Percentiles rank a stretch among this genome's conserved stretches.
phyloP scores from a whole-genome alignment of 2,888 invertebrate genomes.

The Alsophila aescularia region DNA sequence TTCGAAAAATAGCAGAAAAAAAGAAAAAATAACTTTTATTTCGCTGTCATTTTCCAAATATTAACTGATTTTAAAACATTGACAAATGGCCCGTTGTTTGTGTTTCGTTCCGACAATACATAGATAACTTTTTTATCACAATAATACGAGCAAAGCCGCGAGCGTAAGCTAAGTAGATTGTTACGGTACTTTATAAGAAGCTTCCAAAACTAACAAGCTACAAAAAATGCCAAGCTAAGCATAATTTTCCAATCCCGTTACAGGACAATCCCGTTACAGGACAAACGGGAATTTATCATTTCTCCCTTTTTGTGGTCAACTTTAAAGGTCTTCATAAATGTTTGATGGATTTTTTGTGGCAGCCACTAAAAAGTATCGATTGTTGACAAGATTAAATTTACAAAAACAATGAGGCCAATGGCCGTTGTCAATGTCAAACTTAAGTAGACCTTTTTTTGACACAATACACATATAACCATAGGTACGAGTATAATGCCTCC shows the following conservation, averaged over 20 bases:
- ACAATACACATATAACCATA: too few species aligned
- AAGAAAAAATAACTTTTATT: too few species aligned
- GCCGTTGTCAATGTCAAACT: conserved; percentile 10
- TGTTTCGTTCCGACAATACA: too few species aligned
- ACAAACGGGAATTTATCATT: conserved; percentile 30
- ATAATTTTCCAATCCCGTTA: conserved; percentile 71
- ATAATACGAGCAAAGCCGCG: too few species aligned
- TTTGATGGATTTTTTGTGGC: conserved; percentile 66
- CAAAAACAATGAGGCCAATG: conserved; percentile 1
- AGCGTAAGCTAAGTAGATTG: too few species aligned
- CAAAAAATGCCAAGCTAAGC: conserved; percentile 36
- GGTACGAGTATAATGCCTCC: too few species aligned
- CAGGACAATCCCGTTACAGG: conserved; percentile 20
- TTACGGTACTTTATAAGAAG: conserved; percentile 2
- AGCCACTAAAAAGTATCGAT: conserved; percentile 36
- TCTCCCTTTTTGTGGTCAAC: conserved; percentile 71
- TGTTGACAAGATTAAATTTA: conserved; percentile 8
- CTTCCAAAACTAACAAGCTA: not conserved
- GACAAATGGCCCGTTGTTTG: too few species aligned
- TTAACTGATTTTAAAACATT: too few species aligned
- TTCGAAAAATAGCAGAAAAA: too few species aligned
- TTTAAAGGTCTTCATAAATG: conserved; percentile 80
- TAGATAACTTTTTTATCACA: too few species aligned
- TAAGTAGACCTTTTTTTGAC: not conserved
- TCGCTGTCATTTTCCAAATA: too few species aligned